A percentile compares a stretch with the other conserved stretches of the same genome.
These are phyloP conservation scores for Eupeodes luniger DNA, from an alignment of 2,888 invertebrate genomes.

Conservation along the genomic window DNA sequence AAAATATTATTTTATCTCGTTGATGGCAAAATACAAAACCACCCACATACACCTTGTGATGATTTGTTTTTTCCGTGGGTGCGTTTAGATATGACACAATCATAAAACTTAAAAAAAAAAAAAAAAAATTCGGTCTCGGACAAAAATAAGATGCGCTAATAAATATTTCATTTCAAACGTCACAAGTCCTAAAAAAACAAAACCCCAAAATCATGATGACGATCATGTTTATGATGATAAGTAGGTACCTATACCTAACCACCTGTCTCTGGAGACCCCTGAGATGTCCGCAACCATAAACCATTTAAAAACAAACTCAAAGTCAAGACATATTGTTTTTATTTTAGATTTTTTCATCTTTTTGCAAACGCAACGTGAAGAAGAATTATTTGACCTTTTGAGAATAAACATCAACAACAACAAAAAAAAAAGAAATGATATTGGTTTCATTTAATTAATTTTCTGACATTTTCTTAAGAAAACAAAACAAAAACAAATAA, in stretches of 20 bases:
- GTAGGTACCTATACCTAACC: too few relatives aligned
- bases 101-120: background rate
- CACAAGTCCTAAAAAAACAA: constrained; percentile 16
- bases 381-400: background rate
- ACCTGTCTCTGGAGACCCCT: background rate
- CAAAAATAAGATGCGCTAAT: background rate
- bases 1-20: constrained; percentile 13
- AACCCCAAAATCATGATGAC: background rate
- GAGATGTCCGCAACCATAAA: background rate
- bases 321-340: background rate
- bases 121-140: background rate
- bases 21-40: background rate
- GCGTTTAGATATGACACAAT: constrained; percentile 15
- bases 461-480: constrained; percentile 1
- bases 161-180: background rate
- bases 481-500: too few relatives aligned
- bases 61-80: constrained; percentile 17
- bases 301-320: background rate
- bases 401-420: background rate
- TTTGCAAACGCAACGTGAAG: background rate
- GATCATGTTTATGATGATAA: constrained; percentile 6
- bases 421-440: background rate
- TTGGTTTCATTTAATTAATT: background rate
- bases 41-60: constrained; percentile 3
- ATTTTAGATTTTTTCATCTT: background rate